phyloP scores from a whole-genome alignment of 1,140 invertebrate genomes.

The Caerostris extrusa region DNA sequence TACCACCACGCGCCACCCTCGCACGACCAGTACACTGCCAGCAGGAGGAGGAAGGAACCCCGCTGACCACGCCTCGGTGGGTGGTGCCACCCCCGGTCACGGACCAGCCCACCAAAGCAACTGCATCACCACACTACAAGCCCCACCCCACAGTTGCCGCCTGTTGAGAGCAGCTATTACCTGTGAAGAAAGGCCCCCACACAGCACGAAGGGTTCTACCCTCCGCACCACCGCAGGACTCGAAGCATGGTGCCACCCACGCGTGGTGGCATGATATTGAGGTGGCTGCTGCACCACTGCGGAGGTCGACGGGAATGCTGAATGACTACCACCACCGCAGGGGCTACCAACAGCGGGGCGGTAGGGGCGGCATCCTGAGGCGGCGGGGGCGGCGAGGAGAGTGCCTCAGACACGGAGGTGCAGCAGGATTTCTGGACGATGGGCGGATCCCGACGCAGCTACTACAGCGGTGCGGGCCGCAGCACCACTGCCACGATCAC shows the following conservation, averaged over 20 bases:
- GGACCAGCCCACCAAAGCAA: slow-evolving; percentile 87
- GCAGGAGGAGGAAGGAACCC: slow-evolving; percentile 61
- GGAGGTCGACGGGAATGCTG: slow-evolving; percentile 78
- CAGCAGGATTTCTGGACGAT: slow-evolving; percentile 80
- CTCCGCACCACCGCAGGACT: slow-evolving; percentile 68
- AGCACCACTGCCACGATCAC: slow-evolving; percentile 80
- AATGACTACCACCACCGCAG: slow-evolving; percentile 79
- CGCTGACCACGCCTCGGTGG: slow-evolving; percentile 80
- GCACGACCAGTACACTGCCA: slow-evolving; percentile 69
- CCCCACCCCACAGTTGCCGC: not conserved
- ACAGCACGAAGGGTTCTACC: slow-evolving; percentile 2
- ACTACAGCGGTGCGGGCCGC: slow-evolving; percentile 79
- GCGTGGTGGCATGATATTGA: slow-evolving; percentile 87
- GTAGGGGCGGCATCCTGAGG: slow-evolving; percentile 84
- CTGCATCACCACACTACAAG: slow-evolving; percentile 80
- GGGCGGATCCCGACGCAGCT: slow-evolving; percentile 21
- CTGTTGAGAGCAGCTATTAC: slow-evolving; percentile 38
- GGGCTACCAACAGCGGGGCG: slow-evolving; percentile 78
- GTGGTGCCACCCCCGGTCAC: slow-evolving; percentile 86
- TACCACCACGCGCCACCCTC: slow-evolving; percentile 58
- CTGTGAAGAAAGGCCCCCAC: slow-evolving; percentile 20
- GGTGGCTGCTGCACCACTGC: slow-evolving; percentile 83
- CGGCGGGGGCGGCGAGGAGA: slow-evolving; percentile 80
- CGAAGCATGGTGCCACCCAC: slow-evolving; percentile 80
- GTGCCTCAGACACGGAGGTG: slow-evolving; percentile 96